Conservation (phyloP, 2,888 invertebrate genomes). For the Platycnemis pennipes region DNA sequence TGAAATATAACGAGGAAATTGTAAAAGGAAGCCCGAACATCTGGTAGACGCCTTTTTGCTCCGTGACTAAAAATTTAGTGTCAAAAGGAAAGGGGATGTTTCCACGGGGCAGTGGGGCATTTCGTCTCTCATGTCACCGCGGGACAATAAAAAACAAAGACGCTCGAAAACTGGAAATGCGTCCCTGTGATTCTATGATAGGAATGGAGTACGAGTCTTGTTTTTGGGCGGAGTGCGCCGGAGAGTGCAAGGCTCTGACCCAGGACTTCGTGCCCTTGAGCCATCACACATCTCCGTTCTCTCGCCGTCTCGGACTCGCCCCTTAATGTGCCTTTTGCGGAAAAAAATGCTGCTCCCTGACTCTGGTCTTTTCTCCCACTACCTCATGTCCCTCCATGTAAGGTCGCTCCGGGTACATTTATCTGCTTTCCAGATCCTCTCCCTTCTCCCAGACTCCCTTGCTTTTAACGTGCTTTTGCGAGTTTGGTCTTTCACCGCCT, state of each 20-base stretch:
- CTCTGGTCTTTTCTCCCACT: not conserved
- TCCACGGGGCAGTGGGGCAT: not conserved
- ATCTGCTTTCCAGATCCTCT: conserved; percentile 13
- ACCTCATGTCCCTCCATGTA: not conserved
- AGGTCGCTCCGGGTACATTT: not conserved
- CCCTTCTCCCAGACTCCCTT: not conserved
- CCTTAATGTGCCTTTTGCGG: conserved; percentile 13
- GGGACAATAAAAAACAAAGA: not conserved
- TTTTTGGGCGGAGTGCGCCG: not conserved
- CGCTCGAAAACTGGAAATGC: not conserved
- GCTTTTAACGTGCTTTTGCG: not conserved
- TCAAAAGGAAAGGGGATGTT: not conserved
- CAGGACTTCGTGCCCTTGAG: not conserved
- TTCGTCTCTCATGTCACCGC: not conserved
- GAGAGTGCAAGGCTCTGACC: not conserved
- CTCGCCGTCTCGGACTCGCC: conserved; percentile 15
- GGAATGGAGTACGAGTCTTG: not conserved
- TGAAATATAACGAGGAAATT: not conserved
- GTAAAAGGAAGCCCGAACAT: not conserved
- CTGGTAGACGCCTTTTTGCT: not conserved
- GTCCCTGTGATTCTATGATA: conserved; percentile 1
- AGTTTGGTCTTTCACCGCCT: conserved; percentile 11
- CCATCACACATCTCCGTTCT: not conserved
- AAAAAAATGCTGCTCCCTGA: not conserved
- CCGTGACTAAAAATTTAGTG: not conserved